phyloP scores from a whole-genome alignment of 1,140 invertebrate genomes.

The Parapsyche elsis region DNA sequence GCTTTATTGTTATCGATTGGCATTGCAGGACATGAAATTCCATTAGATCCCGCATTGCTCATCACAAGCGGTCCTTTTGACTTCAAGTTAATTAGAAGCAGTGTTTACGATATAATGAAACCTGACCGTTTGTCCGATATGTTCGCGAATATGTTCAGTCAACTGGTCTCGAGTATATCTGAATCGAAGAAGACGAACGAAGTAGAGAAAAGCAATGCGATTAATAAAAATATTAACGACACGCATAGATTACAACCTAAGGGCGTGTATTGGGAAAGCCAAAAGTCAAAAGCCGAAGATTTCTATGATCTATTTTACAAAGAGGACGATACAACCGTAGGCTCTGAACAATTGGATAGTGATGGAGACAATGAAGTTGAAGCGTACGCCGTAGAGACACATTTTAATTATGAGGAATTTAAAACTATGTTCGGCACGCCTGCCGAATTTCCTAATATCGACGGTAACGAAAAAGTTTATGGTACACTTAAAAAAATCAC shows the following conservation, averaged over 20 bases:
- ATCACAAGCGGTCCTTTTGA: constrained; percentile 55
- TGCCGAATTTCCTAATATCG: constrained; percentile 35
- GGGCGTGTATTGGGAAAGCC: constrained; percentile 53
- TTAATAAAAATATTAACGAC: neutral
- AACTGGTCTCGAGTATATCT: constrained; percentile 42
- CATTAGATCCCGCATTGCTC: constrained; percentile 65
- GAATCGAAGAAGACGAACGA: constrained; percentile 21
- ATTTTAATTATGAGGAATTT: constrained; percentile 51
- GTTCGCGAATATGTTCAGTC: constrained; percentile 52
- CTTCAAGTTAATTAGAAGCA: constrained; percentile 52
- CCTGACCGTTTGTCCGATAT: constrained; percentile 52
- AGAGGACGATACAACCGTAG: constrained; percentile 40
- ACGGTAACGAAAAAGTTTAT: constrained; percentile 55
- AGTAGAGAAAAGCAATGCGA: neutral
- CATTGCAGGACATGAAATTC: constrained; percentile 66
- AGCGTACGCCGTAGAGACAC: constrained; percentile 5
- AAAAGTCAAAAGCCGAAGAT: constrained; percentile 44
- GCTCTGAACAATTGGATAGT: constrained; percentile 46
- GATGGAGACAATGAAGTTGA: constrained; percentile 39
- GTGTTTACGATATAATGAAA: constrained; percentile 53
- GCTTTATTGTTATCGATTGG: constrained; percentile 59
- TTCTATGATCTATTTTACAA: constrained; percentile 53
- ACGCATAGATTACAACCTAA: constrained; percentile 21
- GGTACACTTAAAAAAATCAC: constrained; percentile 43
- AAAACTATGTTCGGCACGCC: constrained; percentile 41